phyloP scores from a whole-genome alignment of 2,888 invertebrate species.

The Cephus rjabovi region DNA sequence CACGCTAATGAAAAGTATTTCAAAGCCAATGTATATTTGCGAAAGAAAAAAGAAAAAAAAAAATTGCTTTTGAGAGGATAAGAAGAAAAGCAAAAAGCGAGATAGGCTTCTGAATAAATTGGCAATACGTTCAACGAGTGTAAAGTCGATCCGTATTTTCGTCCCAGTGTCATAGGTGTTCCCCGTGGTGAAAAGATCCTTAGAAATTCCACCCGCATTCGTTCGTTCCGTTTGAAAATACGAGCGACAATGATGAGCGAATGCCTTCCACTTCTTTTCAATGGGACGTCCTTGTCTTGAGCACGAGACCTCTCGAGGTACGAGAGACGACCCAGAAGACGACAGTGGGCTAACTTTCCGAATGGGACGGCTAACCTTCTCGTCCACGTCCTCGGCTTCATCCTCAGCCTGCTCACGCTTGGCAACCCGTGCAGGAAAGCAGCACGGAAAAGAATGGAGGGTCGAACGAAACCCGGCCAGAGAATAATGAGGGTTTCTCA shows the following conservation, averaged over 20 bases:
- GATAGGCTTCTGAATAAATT: not conserved
- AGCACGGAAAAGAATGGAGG: slow-evolving; percentile 12
- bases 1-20: not conserved
- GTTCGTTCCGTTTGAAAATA: slow-evolving; percentile 20
- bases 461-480: slow-evolving; percentile 13
- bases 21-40: not conserved
- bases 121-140: not conserved
- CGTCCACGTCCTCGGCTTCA: slow-evolving; percentile 1
- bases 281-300: slow-evolving; percentile 8
- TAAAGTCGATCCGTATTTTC: not conserved
- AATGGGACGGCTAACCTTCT: not conserved
- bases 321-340: not conserved
- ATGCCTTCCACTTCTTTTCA: slow-evolving; percentile 30
- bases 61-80: not conserved
- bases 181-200: not conserved
- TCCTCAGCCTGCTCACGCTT: slow-evolving; percentile 16
- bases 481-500: slow-evolving; percentile 8
- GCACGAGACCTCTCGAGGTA: not conserved
- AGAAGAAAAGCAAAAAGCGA: not conserved
- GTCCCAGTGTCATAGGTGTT: not conserved
- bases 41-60: not conserved
- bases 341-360: not conserved
- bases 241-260: slow-evolving; percentile 28
- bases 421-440: slow-evolving; percentile 15
- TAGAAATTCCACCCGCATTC: slow-evolving; percentile 2